Evolutionary conservation across 1,140 invertebrate species (phyloP), one percentile per base, ranked within the genome.

Genomic region (Oedothorax gibbosus): DNA sequence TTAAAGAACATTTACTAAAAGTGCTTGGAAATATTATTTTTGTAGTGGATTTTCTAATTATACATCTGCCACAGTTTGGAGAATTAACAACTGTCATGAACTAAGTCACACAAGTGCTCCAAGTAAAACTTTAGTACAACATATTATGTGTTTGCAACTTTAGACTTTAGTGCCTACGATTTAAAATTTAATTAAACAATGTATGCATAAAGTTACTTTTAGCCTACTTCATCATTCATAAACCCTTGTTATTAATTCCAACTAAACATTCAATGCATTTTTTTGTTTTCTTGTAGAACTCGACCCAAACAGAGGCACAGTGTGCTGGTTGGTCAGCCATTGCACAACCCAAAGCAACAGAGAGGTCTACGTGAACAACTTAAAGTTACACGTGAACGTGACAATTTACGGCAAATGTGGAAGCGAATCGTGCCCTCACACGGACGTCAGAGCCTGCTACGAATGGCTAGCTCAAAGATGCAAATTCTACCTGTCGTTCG

Each of bases 341-440:
- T 92, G 92, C 88, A 78, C 85, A 11, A 88, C 89, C 0, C 18
- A 57, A 0, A 90, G 89, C 80, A 86, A 88, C n/a, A 86, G 92
- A 15, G 80, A 89, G 77, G 64, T 87, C 8, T 91, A 91, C 79
- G 91, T 89, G 3, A 86, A 87, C 69, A 87, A 91, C 72, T 86
- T 92, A 5, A 60, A 88, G 15, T 88, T 90, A 57, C 89, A 90
- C 83, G 85, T 92, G 12, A 72, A 88, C 18, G 91, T 93, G 15
- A 91, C 92, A 86, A 90, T 92, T 60, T 92, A 90, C 86, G 92
- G 92, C 21, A 86, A 85, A 0, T 93, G 92, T 87, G 92, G 92
- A 8, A 80, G 78, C 20, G 64, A 87, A 4, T 76, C 80, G 7
- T 88, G 90, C 73, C 87, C 88, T 7, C 80, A 87, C 5, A 64